phyloP scores from a whole-genome alignment of 2,113 vertebrate species.

The Centrocercus urophasianus region DNA sequence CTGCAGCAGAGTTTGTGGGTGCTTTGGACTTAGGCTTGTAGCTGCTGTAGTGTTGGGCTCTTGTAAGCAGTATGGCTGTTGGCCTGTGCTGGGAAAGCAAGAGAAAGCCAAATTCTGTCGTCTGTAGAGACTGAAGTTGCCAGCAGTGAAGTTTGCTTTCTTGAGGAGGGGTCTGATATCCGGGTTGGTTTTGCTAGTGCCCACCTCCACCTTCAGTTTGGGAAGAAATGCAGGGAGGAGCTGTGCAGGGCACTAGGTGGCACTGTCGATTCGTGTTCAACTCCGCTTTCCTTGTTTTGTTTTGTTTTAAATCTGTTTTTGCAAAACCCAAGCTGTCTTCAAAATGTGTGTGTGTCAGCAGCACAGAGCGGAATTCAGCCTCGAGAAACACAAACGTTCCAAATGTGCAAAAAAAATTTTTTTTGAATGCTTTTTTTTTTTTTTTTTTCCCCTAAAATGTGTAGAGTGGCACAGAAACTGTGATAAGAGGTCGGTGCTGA shows the following conservation, averaged over 20 bases:
- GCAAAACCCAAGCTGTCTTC: background rate
- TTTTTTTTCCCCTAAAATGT: background rate
- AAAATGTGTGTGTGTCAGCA: slow-evolving; percentile 42
- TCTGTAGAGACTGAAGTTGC: background rate
- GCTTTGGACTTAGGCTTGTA: background rate
- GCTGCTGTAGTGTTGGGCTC: background rate
- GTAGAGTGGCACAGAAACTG: background rate
- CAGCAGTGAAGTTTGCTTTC: background rate
- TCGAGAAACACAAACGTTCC: background rate
- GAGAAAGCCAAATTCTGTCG: background rate
- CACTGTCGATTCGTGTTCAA: slow-evolving; percentile 29
- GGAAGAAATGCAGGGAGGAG: too few species aligned
- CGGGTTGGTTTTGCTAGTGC: background rate
- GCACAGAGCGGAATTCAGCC: background rate
- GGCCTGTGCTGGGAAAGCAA: background rate
- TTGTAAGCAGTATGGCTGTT: rapidly evolving
- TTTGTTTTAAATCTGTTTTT: background rate
- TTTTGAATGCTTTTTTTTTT: background rate
- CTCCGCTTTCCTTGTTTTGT: rapidly evolving
- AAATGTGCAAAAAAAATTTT: background rate
- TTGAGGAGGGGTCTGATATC: background rate
- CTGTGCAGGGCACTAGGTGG: slow-evolving; percentile 67
- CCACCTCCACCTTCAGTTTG: background rate
- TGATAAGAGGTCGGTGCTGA: background rate
- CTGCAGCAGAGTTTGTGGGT: background rate